Base-by-base conservation (phyloP, 1,140 invertebrate species). In the Zaprionus ornatus region DNA sequence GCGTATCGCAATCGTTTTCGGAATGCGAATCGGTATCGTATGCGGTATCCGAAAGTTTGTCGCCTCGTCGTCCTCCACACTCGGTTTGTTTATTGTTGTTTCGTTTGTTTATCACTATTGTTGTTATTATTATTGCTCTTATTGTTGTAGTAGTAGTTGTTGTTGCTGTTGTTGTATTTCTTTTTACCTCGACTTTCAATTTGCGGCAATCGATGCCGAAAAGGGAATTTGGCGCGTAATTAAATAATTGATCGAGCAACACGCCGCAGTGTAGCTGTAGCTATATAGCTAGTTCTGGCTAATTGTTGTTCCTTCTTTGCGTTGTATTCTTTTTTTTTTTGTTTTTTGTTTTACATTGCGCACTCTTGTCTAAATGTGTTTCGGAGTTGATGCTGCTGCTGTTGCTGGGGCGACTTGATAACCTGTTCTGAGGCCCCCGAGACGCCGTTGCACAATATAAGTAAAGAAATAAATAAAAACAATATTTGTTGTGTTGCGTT, bases 111-210 rank as follows among this genome's bases (percentile, higher is more conserved):
- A 42, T 65, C 25, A 17, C 17, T 45, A 40, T 61, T 29, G 50
- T 67, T 54, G 25, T 60, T 62, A 32, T 48, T 21, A 29, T 32
- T 32, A 32, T 32, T 32, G 29, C 29, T 32, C 29, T 32, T 32
- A 32, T 50, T 60, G 57, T 29, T 37, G 54, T 29, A 60, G 37
- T 42, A n/a, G n/a, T n/a, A n/a, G n/a, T 65, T 55, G 32, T 52
- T 45, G 27, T 25, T 67, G 10, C 35, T 40, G 56, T 73, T 67
- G 17, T 73, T 54, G 27, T 48, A 50, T 54, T 60, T 60, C 63
- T 74, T 78, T 63, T 62, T 79, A 90, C 85, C 85, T 90, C 85
- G 85, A 85, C 72, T 82, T 81, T 82, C 81, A 88, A 90, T 88
- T 88, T 73, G 40, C 13, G 77, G 12, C 73, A 68, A 74, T 68